Percentiles rank a stretch among this genome's conserved stretches.
These are phyloP conservation scores for Dryomyza anilis DNA, from an alignment of 2,888 invertebrate species.

Conservation along the genomic window DNA sequence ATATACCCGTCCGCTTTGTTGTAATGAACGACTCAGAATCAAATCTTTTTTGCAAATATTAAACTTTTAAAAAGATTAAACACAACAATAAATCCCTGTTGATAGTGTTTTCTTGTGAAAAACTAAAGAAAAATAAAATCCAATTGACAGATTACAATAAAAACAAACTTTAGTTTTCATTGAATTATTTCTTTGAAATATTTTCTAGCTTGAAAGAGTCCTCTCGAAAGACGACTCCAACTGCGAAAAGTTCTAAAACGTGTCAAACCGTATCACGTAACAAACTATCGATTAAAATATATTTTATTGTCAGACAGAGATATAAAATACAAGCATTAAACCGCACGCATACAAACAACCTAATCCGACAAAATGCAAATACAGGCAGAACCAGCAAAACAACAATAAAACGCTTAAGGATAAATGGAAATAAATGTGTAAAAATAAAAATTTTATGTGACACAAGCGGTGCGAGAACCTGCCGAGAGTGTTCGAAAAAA, in stretches of 20 bases:
- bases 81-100: no score
- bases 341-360: constrained; percentile 22
- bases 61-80: no score
- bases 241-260: constrained; percentile 12
- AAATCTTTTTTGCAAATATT: no score
- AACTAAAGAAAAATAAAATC: no score
- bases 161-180: no score
- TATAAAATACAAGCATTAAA: constrained; percentile 23
- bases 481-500: not conserved
- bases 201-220: no score
- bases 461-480: not conserved
- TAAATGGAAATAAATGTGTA: constrained; percentile 15
- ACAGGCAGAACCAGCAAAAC: not conserved
- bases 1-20: no score
- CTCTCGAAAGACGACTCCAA: not conserved
- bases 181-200: no score
- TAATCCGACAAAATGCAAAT: constrained; percentile 15
- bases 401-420: constrained; percentile 17
- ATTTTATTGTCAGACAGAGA: constrained; percentile 24
- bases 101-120: no score
- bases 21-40: no score
- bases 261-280: constrained; percentile 26
- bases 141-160: not conserved
- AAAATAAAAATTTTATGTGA: no score
- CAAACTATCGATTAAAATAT: constrained; percentile 45